Evolutionary conservation across 2,113 vertebrate genomes (phyloP), one percentile per base, ranked within the genome.

Genomic region (Aldabrachelys gigantea): DNA sequence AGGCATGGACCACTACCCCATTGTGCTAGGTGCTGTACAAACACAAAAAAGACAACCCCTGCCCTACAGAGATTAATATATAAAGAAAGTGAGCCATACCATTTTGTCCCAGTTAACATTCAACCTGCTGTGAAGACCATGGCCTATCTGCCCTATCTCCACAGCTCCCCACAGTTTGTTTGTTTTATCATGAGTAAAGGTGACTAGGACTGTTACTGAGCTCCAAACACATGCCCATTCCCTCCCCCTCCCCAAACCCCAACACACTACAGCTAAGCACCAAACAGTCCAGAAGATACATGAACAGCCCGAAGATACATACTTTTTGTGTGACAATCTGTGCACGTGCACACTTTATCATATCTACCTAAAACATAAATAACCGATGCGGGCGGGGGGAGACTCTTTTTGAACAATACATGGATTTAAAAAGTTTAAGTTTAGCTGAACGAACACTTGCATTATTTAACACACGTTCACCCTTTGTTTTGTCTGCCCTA

Each of bases 401-500:
- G 57, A 82, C 62, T 94, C 59, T 78, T 89, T 89, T 86, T 50
- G 65, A 95, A 94, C 52, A 96, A 94, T 95, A 93, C 92, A 35
- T 3, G 47, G 90, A 94, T 95, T 88, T 56, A 53, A 93, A 95
- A 98, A 97, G 95, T 93, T 96, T 96, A 95, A 78, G 89, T 93
- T 98, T 91, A 97, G 97, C 97, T 94, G 86, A 31, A 13, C 89
- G 85, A 89, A 86, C 86, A 16, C 92, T 97, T 97, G 96, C 96
- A 96, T 97, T 95, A 98, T 98, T 97, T 97, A 98, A 98, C 96
- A 92, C 95, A 97, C 91, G 38, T 98, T 97, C 96, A 80, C 96
- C 89, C 80, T 94, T 87, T 87, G 96, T 97, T 96, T 97, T 97
- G 96, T 95, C 97, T 91, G 94, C 96, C 97, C 97, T 98, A 98